These are phyloP conservation scores for Megathymus violae DNA, from an alignment of 1,140 invertebrate genomes.

Conservation along the genomic window DNA sequence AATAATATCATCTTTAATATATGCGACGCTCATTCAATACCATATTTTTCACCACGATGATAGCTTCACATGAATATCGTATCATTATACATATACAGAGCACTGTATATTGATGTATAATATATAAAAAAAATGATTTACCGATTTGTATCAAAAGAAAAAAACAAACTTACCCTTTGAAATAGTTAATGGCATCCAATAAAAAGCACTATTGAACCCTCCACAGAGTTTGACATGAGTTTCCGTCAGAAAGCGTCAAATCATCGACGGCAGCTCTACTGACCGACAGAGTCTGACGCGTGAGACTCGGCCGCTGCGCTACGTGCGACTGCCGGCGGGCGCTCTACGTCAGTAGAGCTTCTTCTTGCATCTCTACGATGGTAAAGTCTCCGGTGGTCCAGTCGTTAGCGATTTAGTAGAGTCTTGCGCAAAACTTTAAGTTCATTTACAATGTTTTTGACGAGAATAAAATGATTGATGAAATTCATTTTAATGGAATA, in stretches of 20 bases:
- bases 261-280: conserved; percentile 36
- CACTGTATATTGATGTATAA: too few relatives aligned
- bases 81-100: too few relatives aligned
- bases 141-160: too few relatives aligned
- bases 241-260: conserved; percentile 63
- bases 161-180: conserved; percentile 14
- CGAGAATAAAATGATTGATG: too few relatives aligned
- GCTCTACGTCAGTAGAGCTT: conserved; percentile 12
- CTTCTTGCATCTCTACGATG: conserved; percentile 13
- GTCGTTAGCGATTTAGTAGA: not conserved
- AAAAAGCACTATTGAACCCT: conserved; percentile 35
- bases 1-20: too few relatives aligned
- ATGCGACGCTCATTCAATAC: too few relatives aligned
- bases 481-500: too few relatives aligned
- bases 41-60: too few relatives aligned
- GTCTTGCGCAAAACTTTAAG: conserved; percentile 1
- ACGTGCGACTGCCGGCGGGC: conserved; percentile 39
- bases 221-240: conserved; percentile 58
- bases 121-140: too few relatives aligned
- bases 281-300: conserved; percentile 19
- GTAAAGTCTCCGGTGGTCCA: conserved; percentile 6
- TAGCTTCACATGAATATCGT: too few relatives aligned
- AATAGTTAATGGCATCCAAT: conserved; percentile 23
- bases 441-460: not conserved
- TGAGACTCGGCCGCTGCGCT: conserved; percentile 29